phyloP scores from a whole-genome alignment of 2,113 vertebrate species.

The Eleginops maclovinus region DNA sequence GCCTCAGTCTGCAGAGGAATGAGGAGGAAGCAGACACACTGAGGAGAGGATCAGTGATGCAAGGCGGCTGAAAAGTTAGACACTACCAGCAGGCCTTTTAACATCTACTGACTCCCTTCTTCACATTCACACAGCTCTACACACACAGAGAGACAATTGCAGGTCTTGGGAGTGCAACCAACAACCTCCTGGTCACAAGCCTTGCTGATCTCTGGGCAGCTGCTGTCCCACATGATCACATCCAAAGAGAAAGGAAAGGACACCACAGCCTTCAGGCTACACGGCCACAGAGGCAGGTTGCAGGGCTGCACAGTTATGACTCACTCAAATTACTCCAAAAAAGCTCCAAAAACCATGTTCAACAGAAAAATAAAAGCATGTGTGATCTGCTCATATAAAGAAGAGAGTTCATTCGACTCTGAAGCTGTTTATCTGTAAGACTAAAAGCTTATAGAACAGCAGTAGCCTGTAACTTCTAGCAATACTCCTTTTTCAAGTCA shows the following conservation, averaged over 20 bases:
- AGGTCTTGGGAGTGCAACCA: constrained; percentile 18
- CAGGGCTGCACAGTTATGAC: constrained; percentile 14
- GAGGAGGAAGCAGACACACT: constrained; percentile 5
- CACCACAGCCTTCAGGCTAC: constrained; percentile 23
- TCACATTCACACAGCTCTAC: not conserved
- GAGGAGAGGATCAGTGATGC: constrained; percentile 5
- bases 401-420: not conserved
- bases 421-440: not conserved
- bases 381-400: not conserved
- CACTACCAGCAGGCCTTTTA: not conserved
- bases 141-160: not conserved
- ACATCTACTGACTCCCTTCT: not conserved
- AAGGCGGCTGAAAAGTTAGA: constrained; percentile 25
- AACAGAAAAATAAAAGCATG: constrained; percentile 7
- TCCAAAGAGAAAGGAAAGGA: constrained; percentile 36
- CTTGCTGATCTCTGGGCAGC: constrained; percentile 20
- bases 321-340: constrained; percentile 14
- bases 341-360: constrained; percentile 9
- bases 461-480: not conserved
- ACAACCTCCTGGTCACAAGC: constrained; percentile 19
- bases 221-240: constrained; percentile 37
- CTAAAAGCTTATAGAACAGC: not conserved
- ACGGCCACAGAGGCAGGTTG: constrained; percentile 18
- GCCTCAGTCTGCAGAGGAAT: not conserved
- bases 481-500: not conserved